Percentiles rank a stretch among this genome's conserved stretches.
phyloP scores from a whole-genome alignment of 2,797 vertebrate genomes.

The Merluccius polli region DNA sequence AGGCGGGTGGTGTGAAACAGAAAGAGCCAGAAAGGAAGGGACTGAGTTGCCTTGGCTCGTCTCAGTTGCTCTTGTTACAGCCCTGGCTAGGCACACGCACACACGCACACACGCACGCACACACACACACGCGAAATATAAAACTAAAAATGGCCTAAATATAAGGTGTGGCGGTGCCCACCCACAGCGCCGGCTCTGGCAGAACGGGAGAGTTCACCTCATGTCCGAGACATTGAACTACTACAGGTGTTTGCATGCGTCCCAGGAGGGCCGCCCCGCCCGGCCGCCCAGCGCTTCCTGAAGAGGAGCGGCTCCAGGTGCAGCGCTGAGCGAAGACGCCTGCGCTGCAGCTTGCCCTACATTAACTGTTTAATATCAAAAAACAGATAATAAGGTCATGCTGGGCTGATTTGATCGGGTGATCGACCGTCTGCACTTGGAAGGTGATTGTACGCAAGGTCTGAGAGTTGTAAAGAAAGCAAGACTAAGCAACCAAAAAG shows the following conservation, averaged over 20 bases:
- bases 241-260: not conserved
- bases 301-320: no score
- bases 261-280: no score
- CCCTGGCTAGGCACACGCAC: not conserved
- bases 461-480: not conserved
- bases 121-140: slow-evolving; percentile 22
- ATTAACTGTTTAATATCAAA: not conserved
- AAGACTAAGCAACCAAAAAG: no score
- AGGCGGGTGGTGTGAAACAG: no score
- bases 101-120: not conserved
- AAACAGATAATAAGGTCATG: not conserved
- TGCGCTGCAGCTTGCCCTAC: no score
- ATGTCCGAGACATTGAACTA: slow-evolving; percentile 17
- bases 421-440: no score
- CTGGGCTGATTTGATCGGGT: not conserved
- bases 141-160: slow-evolving; percentile 24
- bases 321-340: no score
- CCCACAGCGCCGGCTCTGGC: slow-evolving; percentile 6
- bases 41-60: no score
- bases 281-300: no score
- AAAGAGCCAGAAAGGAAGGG: no score
- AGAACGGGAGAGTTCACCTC: slow-evolving; percentile 28
- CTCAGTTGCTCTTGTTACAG: no score
- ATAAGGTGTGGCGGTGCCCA: slow-evolving; percentile 19
- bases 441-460: not conserved